These are phyloP conservation scores for Eutolmus rufibarbis DNA, from an alignment of 2,888 invertebrate genomes.

Conservation along the genomic window DNA sequence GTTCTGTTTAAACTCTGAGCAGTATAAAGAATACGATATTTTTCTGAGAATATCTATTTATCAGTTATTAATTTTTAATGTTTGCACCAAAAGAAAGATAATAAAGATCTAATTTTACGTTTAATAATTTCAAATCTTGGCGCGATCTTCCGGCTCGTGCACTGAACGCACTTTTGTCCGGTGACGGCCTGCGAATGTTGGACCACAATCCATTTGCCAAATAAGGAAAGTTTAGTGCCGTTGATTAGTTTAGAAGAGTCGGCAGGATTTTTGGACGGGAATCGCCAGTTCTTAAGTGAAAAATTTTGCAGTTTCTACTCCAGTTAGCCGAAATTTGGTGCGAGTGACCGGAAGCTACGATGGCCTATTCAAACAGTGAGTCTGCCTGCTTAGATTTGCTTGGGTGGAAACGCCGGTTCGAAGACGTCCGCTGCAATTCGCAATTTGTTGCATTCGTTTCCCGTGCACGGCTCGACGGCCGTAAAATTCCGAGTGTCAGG, in stretches of 20 bases:
- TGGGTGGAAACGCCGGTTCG: slow-evolving; percentile 37
- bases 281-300: slow-evolving; percentile 9
- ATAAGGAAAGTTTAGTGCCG: slow-evolving; percentile 45
- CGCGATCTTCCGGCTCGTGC: not conserved
- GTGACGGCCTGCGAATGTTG: not conserved
- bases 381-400: slow-evolving; percentile 12
- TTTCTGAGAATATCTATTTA: too few species aligned
- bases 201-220: slow-evolving; percentile 27
- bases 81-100: too few species aligned
- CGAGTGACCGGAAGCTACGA: not conserved
- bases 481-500: not conserved
- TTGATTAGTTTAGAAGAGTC: slow-evolving; percentile 32
- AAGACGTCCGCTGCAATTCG: not conserved
- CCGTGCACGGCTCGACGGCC: not conserved
- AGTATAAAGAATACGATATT: too few species aligned
- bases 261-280: not conserved
- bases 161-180: not conserved
- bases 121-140: not conserved
- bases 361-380: slow-evolving; percentile 46
- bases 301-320: not conserved
- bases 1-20: too few species aligned
- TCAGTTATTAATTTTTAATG: too few species aligned
- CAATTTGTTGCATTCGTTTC: not conserved
- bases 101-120: not conserved
- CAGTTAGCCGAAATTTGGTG: not conserved